These are phyloP conservation scores for Laothoe populi DNA, from an alignment of 2,888 invertebrate species.

Conservation along the genomic window DNA sequence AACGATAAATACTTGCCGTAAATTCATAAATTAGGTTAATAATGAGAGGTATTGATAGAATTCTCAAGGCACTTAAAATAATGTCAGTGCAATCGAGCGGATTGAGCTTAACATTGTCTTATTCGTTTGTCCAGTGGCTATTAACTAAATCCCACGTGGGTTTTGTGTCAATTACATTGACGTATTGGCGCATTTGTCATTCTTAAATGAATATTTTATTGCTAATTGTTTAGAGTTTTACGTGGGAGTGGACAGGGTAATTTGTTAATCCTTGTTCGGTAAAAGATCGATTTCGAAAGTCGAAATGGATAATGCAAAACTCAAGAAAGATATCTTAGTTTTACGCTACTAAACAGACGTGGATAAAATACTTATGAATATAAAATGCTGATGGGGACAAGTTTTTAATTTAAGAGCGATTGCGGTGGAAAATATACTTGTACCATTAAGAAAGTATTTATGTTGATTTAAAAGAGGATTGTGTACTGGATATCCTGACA, in stretches of 20 bases:
- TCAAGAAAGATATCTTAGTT: neutral
- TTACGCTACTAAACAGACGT: too few relatives aligned
- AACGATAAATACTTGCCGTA: too few relatives aligned
- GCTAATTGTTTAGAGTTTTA: neutral
- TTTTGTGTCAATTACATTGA: conserved; percentile 31
- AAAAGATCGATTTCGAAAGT: too few relatives aligned
- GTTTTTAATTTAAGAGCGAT: too few relatives aligned
- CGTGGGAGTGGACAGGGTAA: neutral
- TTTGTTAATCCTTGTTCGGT: neutral
- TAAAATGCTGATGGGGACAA: too few relatives aligned
- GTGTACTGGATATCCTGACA: too few relatives aligned
- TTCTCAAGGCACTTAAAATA: neutral
- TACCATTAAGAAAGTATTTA: too few relatives aligned
- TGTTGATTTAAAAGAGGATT: too few relatives aligned
- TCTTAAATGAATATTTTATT: conserved; percentile 35
- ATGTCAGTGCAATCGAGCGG: neutral
- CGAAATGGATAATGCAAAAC: too few relatives aligned
- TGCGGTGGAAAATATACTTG: too few relatives aligned
- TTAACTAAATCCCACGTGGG: conserved; percentile 1
- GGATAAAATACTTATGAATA: too few relatives aligned
- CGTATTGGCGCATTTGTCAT: conserved; percentile 40
- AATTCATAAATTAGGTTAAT: neutral
- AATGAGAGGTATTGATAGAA: neutral
- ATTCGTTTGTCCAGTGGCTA: neutral
- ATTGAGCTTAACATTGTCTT: neutral